phyloP scores from a whole-genome alignment of 2,888 invertebrate genomes.

The Tanypteryx hageni region DNA sequence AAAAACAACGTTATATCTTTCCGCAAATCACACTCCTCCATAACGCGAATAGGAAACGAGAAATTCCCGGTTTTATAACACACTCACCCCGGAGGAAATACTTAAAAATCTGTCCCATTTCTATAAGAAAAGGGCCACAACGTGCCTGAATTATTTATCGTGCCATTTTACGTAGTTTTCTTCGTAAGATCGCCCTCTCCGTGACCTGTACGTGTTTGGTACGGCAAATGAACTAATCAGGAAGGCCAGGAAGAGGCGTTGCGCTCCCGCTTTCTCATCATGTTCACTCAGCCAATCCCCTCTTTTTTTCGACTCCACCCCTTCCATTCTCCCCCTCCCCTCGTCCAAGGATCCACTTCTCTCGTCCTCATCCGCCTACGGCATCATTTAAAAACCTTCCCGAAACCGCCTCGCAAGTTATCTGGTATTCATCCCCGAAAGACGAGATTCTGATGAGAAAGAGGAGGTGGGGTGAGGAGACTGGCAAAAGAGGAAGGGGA shows the following conservation, averaged over 20 bases:
- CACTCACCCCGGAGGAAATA: background rate
- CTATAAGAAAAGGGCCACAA: background rate
- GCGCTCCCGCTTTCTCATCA: background rate
- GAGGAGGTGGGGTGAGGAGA: background rate
- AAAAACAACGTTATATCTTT: background rate
- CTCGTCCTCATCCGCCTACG: background rate
- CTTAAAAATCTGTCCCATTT: too few species aligned
- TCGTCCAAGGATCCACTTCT: background rate
- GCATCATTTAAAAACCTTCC: background rate
- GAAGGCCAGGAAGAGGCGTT: background rate
- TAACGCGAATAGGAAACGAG: background rate
- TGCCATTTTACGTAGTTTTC: background rate
- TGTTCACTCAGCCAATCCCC: background rate
- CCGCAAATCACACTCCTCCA: background rate
- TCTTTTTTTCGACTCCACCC: background rate
- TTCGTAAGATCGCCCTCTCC: background rate
- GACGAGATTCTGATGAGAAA: conserved; percentile 17
- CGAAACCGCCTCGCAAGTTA: background rate
- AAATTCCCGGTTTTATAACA: background rate
- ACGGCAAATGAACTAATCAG: background rate
- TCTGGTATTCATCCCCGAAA: background rate
- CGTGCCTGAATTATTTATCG: background rate
- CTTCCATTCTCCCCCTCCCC: background rate
- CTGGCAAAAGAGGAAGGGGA: too few species aligned
- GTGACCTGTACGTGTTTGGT: background rate